Evolutionary conservation across 2,113 vertebrate genomes (phyloP).

Genomic region (Oreochromis tanganicae): DNA sequence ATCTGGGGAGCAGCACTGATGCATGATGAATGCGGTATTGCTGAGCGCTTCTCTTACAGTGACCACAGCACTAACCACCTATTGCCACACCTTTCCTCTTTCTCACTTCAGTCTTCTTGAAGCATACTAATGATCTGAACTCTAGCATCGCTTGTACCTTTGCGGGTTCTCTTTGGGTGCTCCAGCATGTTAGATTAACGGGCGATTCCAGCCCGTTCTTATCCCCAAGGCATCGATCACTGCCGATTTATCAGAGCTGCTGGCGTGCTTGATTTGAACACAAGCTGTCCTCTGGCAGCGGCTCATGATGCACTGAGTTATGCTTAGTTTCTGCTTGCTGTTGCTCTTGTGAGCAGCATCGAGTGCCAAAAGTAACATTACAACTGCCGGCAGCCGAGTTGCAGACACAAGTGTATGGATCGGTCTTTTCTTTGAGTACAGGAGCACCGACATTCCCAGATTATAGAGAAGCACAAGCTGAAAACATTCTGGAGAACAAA

Average conservation of each 20-base stretch:
- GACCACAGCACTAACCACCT: not conserved
- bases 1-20: not conserved
- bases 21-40: fast-evolving
- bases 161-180: not conserved
- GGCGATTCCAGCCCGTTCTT: not conserved
- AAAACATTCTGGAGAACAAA: not conserved
- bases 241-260: not conserved
- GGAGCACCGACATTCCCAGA: not conserved
- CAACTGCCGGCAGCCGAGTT: not conserved
- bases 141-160: not conserved
- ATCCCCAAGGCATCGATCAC: not conserved
- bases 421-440: not conserved
- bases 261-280: not conserved
- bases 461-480: fast-evolving
- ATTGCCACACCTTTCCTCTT: not conserved
- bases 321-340: not conserved
- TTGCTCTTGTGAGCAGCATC: not conserved
- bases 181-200: not conserved
- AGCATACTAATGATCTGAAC: not conserved
- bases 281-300: not conserved
- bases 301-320: not conserved
- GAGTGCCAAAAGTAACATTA: not conserved
- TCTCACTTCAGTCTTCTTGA: not conserved
- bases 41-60: not conserved
- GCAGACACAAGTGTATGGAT: not conserved